These are phyloP conservation scores for Gryllus longicercus DNA, from an alignment of 2,888 invertebrate genomes.

Conservation along the genomic window DNA sequence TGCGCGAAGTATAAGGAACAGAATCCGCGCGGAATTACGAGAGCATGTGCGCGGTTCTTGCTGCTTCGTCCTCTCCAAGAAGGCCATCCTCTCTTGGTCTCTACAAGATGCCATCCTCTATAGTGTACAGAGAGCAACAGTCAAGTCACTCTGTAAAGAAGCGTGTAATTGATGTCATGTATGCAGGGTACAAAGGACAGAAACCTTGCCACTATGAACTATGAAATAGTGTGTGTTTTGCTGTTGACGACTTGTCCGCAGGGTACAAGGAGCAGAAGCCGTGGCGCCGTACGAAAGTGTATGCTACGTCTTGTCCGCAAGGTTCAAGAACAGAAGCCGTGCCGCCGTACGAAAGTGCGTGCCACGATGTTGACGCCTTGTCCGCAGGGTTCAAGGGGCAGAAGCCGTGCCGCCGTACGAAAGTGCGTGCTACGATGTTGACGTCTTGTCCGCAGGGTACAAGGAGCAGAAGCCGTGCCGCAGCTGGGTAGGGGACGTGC, in stretches of 20 bases:
- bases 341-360: slow-evolving; percentile 40
- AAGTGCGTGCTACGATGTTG: too few species aligned
- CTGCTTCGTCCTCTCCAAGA: too few species aligned
- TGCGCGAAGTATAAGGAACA: too few species aligned
- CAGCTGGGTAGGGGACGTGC: slow-evolving; percentile 54
- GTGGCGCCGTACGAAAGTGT: too few species aligned
- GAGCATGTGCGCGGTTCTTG: too few species aligned
- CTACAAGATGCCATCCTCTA: slow-evolving; percentile 31
- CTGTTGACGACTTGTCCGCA: too few species aligned
- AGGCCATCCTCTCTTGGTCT: too few species aligned
- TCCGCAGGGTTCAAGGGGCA: slow-evolving; percentile 47
- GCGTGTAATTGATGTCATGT: not conserved
- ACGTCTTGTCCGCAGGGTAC: slow-evolving; percentile 44
- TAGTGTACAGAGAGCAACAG: slow-evolving; percentile 45
- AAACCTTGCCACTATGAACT: slow-evolving; percentile 44
- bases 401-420: slow-evolving; percentile 44
- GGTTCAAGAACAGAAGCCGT: slow-evolving; percentile 47
- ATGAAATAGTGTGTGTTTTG: too few species aligned
- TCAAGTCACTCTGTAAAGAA: slow-evolving; percentile 42
- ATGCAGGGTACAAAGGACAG: slow-evolving; percentile 46
- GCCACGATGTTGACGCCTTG: not conserved
- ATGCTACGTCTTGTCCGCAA: slow-evolving; percentile 40
- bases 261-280: too few species aligned
- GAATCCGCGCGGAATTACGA: too few species aligned
- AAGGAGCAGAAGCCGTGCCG: slow-evolving; percentile 47